Evolutionary conservation across 2,888 invertebrate species (phyloP), one percentile per base, ranked within the genome.

Genomic region (Drosophila colorata): DNA sequence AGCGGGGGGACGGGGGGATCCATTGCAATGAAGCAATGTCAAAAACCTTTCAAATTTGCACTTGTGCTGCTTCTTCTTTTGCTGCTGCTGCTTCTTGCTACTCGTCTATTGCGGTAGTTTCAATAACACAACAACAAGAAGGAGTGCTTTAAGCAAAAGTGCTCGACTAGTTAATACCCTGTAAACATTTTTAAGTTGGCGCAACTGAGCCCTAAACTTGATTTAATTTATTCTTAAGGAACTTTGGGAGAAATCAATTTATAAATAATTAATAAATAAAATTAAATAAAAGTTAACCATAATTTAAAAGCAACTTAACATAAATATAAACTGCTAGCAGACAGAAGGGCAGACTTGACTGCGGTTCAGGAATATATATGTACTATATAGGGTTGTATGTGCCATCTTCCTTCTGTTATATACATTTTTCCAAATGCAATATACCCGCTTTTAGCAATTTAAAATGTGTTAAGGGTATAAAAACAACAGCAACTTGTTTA

Each of bases 31-130:
- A 48, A 53, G 70, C 68, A 84, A 77, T 83, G 88, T 82, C 78
- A 78, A 74, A 80, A 87, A 80, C 72, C 73, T 84, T 88, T 80
- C 63, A 69, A 73, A 80, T 80, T 84, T 76, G 66, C 74, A 82
- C 83, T 82, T 82, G 71, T 64, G 63, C 55, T 70, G 69, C 68
- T 66, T 67, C 72, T 49, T 35, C 48, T 43, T n/a, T n/a, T 47
- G 38, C 31, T 47, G 18, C 40, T 33, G 33, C 16, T 20, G 18
- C 48, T 47, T 25, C 20, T 44, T 31, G 47, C 58, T 46, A 40
- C 16, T 57, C 49, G 18, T 46, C 53, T 46, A 48, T 53, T 75
- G 78, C 49, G 58, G 64, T 65, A 69, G 77, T 75, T 80, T 72
- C 76, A 75, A 75, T 77, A 75, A 70, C 80, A 76, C 48, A 44